Base-by-base conservation (phyloP, 2,113 vertebrate genomes). In the Periophthalmus modestus region DNA sequence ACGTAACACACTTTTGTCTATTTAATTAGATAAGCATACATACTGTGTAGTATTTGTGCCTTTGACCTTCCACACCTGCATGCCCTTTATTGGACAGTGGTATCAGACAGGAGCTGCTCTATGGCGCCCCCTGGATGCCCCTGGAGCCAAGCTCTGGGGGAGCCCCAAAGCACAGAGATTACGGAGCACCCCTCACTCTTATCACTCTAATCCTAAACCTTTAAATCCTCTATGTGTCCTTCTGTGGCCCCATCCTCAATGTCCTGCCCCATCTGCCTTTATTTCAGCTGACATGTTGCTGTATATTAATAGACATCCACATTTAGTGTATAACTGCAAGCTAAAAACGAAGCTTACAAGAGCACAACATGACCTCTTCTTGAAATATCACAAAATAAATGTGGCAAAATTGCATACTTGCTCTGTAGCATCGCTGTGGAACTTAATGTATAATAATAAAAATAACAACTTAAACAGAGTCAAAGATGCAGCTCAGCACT, bases 141-240 rank as follows among this genome's bases (percentile, higher is more conserved):
- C 58, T 82, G 68, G 52, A 76, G 78, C 72, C 68, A 11, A 54
- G 66, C 65, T 69, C 66, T 59, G 36, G 46, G 79, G 84, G 73
- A 73, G 74, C 65, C 76, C 81, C 82, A 78, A 48, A 36, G 73
- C 68, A 72, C 57, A 68, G 65, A 84, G 85, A 87, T 90, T 84
- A 86, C 3, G 21, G 58, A 10, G 61, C 66, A 79, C 68, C 72
- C 74, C 73, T 73, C 36, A 59, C 69, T 80, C 54, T 79, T 72
- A 66, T 55, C 23, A 1, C 75, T 75, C 74, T 87, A 87, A 91
- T 87, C 86, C 80, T 82, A 85, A 85, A 84, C 78, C 85, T 76
- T 73, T 82, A 81, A 89, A 89, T 89, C 89, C 88, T 79, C 74
- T 73, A 75, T 43, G 77, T 79, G 50, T 72, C 81, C 80, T 59